These are phyloP conservation scores for Ptilodon capucinus DNA, from an alignment of 2,888 invertebrate genomes.

Conservation along the genomic window DNA sequence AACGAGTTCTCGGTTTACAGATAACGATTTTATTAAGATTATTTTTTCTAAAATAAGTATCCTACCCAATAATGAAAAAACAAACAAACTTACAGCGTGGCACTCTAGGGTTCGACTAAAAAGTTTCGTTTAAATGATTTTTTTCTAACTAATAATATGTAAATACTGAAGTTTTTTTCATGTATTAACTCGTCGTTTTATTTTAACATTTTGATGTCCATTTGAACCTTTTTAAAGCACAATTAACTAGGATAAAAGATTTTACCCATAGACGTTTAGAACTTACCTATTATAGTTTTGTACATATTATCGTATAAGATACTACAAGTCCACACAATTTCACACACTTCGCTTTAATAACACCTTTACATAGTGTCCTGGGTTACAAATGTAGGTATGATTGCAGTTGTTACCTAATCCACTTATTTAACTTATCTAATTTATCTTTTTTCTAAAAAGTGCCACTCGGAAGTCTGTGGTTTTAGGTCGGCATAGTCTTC, in stretches of 20 bases:
- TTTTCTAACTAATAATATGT: constrained; percentile 58
- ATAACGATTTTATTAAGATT: constrained; percentile 4
- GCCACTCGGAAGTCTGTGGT: too few relatives aligned
- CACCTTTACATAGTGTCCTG: too few relatives aligned
- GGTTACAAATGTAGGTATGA: too few relatives aligned
- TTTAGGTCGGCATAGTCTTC: too few relatives aligned
- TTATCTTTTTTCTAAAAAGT: too few relatives aligned
- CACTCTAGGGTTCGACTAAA: constrained; percentile 33
- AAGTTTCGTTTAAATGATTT: constrained; percentile 34
- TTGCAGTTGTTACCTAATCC: too few relatives aligned
- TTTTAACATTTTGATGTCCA: constrained; percentile 36
- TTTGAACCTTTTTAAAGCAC: background rate
- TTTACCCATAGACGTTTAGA: too few relatives aligned
- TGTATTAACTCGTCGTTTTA: constrained; percentile 25
- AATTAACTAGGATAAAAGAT: too few relatives aligned
- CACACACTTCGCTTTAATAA: background rate
- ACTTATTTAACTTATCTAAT: too few relatives aligned
- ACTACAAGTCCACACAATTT: background rate
- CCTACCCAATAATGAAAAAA: background rate
- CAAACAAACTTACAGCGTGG: constrained; percentile 36
- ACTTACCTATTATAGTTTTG: too few relatives aligned
- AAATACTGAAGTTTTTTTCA: constrained; percentile 39
- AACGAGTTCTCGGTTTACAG: constrained; percentile 2
- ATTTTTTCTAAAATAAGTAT: background rate
- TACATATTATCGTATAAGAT: too few relatives aligned